Base-by-base conservation (phyloP, 2,797 vertebrate species). In the Garrulus glandarius region DNA sequence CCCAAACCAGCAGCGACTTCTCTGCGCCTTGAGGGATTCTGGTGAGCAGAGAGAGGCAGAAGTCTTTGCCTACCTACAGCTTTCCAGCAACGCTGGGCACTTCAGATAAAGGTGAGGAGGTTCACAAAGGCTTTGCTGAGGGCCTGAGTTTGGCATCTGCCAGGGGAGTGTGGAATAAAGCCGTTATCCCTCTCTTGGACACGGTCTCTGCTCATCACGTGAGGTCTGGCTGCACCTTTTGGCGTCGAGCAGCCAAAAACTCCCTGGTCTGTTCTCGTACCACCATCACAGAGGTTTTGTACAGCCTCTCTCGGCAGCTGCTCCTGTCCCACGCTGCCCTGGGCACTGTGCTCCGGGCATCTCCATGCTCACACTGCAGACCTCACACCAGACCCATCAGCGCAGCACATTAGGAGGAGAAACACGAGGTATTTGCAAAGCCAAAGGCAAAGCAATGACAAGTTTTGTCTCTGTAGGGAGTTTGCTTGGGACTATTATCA, bases 191-290 rank as follows among this genome's bases (percentile, higher is more conserved):
- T 49, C 29, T 44, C 47, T 17, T 26, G 47, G 47, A 49, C 1
- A 1, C 32, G 0, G 55, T 29, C 44, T 52, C 55, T 39, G 47
- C 47, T 70, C 61, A 41, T n/a, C 47, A 15, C 6, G 1, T 10
- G 12, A 41, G 29, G 22, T 36, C 32, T 77, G 82, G 24, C 47
- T 63, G 75, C 76, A 19, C 21, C 77, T 59, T 6, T 1, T 34
- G 18, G 26, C 6, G 46, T 24, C 6, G 18, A 49, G 19, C 43
- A 44, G 67, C 17, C 41, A 11, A 47, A 57, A 27, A 46, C 27
- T 44, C 27, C 30, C 26, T 0, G 0, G 6, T 46, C 37, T 68
- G 63, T 7, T 47, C 61, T 15, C 4, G 2, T 11, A 27, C 11
- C 75, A 13, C 8, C 37, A 6, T 1, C 19, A 2, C 1, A 2